A percentile compares a stretch with the other conserved stretches of the same genome.
Evolutionary conservation across 2,797 vertebrate genomes (phyloP).

Genomic region (Atherinosoma microstoma): DNA sequence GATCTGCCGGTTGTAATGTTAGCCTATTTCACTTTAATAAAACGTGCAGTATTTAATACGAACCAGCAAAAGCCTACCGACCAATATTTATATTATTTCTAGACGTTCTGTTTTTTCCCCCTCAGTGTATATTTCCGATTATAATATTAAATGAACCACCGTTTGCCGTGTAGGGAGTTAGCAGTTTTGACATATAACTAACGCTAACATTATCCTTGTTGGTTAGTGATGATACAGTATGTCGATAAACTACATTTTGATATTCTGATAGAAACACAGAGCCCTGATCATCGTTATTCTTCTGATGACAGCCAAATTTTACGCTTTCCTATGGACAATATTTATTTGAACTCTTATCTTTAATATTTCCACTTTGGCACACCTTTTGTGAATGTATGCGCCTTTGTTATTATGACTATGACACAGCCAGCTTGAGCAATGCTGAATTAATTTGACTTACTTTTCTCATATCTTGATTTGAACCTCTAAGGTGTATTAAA

Average conservation of each 20-base stretch:
- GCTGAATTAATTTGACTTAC: background rate
- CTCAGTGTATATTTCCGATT: background rate
- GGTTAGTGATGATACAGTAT: constrained; percentile 5
- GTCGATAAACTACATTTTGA: constrained; percentile 39
- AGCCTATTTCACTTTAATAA: constrained; percentile 7
- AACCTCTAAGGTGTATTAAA: background rate
- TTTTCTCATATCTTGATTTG: background rate
- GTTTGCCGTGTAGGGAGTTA: constrained; percentile 39
- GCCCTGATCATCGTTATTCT: background rate
- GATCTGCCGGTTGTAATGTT: constrained; percentile 11
- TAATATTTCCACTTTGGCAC: constrained; percentile 5
- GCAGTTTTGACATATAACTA: constrained; percentile 48
- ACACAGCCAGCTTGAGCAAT: background rate
- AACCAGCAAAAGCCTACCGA: background rate
- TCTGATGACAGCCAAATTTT: background rate
- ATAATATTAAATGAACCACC: constrained; percentile 43
- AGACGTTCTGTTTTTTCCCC: background rate
- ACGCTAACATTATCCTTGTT: constrained; percentile 3
- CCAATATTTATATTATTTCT: background rate
- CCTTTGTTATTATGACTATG: constrained; percentile 13
- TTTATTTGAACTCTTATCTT: background rate
- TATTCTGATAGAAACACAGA: constrained; percentile 42
- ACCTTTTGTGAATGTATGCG: constrained; percentile 16
- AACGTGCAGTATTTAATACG: background rate
- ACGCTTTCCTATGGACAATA: background rate